These are phyloP conservation scores for Epinephelus fuscoguttatus DNA, from an alignment of 2,113 vertebrate genomes.

Conservation along the genomic window DNA sequence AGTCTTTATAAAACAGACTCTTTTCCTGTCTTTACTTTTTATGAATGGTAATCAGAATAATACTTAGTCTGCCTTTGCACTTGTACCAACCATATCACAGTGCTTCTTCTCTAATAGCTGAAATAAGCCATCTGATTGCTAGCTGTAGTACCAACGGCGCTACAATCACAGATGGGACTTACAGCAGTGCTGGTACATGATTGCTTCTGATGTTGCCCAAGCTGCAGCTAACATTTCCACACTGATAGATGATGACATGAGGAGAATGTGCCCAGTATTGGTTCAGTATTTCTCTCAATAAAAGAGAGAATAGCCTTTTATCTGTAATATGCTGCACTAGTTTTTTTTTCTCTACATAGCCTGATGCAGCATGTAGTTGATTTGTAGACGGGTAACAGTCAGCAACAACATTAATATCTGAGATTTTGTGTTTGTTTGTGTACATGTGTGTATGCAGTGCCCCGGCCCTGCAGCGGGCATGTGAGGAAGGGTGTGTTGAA, in stretches of 20 bases:
- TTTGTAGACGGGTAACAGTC: slow-evolving; percentile 27
- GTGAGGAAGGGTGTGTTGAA: slow-evolving; percentile 78
- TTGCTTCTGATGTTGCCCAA: slow-evolving; percentile 64
- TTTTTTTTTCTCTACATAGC: slow-evolving; percentile 31
- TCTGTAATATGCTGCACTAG: neutral
- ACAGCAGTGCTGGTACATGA: slow-evolving; percentile 53
- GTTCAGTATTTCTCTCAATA: slow-evolving; percentile 30
- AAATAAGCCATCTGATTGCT: slow-evolving; percentile 65
- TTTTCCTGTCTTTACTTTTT: slow-evolving; percentile 25
- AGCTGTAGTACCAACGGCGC: slow-evolving; percentile 52
- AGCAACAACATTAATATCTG: slow-evolving; percentile 38
- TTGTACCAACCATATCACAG: neutral
- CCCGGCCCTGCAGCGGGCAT: slow-evolving; percentile 53
- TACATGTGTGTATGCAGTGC: slow-evolving; percentile 56
- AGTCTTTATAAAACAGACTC: slow-evolving; percentile 22
- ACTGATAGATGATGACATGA: slow-evolving; percentile 53
- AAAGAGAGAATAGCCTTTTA: slow-evolving; percentile 32
- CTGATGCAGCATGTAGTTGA: slow-evolving; percentile 31
- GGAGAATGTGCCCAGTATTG: slow-evolving; percentile 29
- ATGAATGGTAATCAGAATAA: slow-evolving; percentile 31
- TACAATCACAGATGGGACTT: slow-evolving; percentile 73
- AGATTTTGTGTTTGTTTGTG: slow-evolving; percentile 54
- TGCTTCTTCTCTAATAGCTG: slow-evolving; percentile 33
- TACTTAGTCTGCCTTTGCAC: slow-evolving; percentile 15
- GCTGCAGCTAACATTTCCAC: slow-evolving; percentile 60